Conservation (phyloP, 1,140 invertebrate genomes). For the Bilobella aurantiaca region DNA sequence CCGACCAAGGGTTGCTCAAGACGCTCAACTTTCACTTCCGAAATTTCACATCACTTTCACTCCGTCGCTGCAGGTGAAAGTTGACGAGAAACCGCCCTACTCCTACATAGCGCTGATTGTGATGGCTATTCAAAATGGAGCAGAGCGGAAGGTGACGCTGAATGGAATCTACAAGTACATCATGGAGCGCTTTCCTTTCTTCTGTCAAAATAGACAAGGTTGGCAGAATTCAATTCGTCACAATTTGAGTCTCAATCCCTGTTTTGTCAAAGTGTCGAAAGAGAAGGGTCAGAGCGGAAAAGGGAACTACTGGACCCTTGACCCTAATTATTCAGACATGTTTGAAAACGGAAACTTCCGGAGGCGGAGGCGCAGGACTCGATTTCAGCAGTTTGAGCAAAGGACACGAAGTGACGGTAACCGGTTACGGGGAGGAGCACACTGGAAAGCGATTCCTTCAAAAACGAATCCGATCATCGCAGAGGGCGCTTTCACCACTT, state of each 20-base stretch:
- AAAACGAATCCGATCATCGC: background rate
- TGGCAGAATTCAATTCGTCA: constrained; percentile 34
- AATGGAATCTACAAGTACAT: constrained; percentile 96
- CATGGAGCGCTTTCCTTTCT: constrained; percentile 94
- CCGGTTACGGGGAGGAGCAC: background rate
- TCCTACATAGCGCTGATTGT: constrained; percentile 96
- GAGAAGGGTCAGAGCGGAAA: constrained; percentile 91
- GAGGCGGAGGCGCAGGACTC: constrained; percentile 68
- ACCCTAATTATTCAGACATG: constrained; percentile 94
- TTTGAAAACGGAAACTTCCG: constrained; percentile 95
- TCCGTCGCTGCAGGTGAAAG: too few relatives aligned
- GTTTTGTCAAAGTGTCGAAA: constrained; percentile 86
- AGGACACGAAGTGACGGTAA: background rate
- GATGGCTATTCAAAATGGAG: constrained; percentile 50
- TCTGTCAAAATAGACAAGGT: constrained; percentile 86
- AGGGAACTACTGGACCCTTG: constrained; percentile 94
- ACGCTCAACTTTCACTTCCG: background rate
- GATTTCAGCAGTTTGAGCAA: constrained; percentile 40
- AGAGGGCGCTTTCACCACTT: background rate
- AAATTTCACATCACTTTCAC: too few relatives aligned
- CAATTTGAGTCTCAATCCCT: constrained; percentile 47
- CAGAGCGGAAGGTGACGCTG: constrained; percentile 65
- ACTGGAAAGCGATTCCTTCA: background rate
- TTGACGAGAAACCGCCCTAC: constrained; percentile 67
- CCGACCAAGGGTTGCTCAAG: background rate